Evolutionary conservation across 2,113 vertebrate genomes (phyloP).

Genomic region (Phocoena sinus): DNA sequence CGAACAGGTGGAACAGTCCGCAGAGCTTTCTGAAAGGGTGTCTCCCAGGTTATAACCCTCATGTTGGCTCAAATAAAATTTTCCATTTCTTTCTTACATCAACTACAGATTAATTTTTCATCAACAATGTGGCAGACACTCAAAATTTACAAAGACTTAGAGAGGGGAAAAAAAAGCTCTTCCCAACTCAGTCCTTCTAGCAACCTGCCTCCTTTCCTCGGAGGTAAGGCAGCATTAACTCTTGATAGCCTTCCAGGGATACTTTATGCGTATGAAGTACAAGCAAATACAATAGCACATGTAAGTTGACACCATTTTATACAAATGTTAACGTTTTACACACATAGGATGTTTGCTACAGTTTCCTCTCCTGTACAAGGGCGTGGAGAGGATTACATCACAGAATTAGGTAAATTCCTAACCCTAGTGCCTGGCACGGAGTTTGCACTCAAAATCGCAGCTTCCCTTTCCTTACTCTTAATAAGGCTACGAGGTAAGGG

Average conservation of each 20-base stretch:
- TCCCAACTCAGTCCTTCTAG: not conserved
- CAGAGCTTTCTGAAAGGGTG: not conserved
- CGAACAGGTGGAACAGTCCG: not conserved
- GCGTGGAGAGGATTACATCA: not conserved
- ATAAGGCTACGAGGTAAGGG: not conserved
- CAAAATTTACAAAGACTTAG: not conserved
- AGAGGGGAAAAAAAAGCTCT: not conserved
- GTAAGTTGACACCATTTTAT: not conserved
- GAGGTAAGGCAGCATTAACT: not conserved
- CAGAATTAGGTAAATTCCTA: not conserved
- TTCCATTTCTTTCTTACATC: not conserved
- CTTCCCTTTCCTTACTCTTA: not conserved
- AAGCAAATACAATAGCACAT: not conserved
- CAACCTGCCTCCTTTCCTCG: not conserved
- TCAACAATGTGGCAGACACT: not conserved
- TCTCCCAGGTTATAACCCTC: not conserved
- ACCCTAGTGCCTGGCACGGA: not conserved
- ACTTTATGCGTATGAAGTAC: not conserved
- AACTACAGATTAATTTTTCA: not conserved
- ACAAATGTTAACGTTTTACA: not conserved
- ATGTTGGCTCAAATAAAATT: not conserved
- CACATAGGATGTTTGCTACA: not conserved
- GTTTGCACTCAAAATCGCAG: not conserved
- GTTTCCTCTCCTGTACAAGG: not conserved
- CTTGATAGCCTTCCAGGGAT: not conserved